A percentile compares a stretch with the other conserved stretches of the same genome.
Conservation (phyloP, 2,113 vertebrate genomes). For the Otus sunia region DNA sequence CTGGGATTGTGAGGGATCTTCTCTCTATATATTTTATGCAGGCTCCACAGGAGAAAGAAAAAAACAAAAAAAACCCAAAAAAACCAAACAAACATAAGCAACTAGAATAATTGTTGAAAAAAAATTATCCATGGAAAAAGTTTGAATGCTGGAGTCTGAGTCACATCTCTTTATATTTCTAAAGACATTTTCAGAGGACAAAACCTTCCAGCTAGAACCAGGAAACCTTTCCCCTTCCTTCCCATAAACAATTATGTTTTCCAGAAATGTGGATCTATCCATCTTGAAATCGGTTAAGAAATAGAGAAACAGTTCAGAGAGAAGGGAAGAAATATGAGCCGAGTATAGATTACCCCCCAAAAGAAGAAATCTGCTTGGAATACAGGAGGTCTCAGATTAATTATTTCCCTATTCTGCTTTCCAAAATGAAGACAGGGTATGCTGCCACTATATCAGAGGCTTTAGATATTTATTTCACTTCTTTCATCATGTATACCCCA, state of each 20-base stretch:
- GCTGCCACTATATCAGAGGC: accelerated
- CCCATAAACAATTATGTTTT: background rate
- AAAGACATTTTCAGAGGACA: background rate
- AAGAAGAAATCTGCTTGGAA: background rate
- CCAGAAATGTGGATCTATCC: background rate
- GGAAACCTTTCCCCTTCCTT: background rate
- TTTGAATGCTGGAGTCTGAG: background rate
- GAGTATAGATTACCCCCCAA: background rate
- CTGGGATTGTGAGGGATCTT: background rate
- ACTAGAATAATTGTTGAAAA: background rate
- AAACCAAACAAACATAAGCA: background rate
- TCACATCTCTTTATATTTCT: background rate
- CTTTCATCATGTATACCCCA: background rate
- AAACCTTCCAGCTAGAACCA: background rate
- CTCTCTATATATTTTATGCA: background rate
- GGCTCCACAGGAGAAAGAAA: no score
- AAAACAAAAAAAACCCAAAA: background rate
- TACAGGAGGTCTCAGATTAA: background rate
- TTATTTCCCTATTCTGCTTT: background rate
- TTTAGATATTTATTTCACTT: background rate
- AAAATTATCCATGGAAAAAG: background rate
- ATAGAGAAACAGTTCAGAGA: background rate
- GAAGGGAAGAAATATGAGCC: background rate
- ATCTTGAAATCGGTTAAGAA: background rate
- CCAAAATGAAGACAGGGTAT: background rate